Conservation (phyloP, 2,113 vertebrate genomes). For the Trematocara unimaculatum region DNA sequence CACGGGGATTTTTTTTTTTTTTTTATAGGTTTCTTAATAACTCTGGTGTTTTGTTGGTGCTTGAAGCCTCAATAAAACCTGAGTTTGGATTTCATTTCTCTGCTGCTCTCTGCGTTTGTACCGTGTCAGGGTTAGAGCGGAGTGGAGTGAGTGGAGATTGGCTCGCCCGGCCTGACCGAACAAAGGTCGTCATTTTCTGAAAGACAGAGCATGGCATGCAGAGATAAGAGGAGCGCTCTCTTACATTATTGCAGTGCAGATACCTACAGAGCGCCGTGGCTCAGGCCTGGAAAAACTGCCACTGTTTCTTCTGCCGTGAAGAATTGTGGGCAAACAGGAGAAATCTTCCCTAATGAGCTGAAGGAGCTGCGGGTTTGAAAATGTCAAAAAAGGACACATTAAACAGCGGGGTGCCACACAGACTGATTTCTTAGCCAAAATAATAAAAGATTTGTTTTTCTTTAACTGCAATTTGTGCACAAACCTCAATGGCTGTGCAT, state of each 20-base stretch:
- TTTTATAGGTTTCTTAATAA: background rate
- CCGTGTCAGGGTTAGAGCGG: background rate
- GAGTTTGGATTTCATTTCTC: conserved; percentile 1
- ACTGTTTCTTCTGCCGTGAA: background rate
- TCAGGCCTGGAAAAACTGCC: background rate
- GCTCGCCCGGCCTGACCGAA: conserved; percentile 18
- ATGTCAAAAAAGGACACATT: background rate
- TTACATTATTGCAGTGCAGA: conserved; percentile 27
- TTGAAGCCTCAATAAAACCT: background rate
- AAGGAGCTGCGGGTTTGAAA: conserved; percentile 27
- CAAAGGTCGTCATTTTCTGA: conserved; percentile 54
- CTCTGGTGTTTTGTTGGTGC: background rate
- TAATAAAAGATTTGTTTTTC: conserved; percentile 13
- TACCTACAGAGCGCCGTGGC: conserved; percentile 10
- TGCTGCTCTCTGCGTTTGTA: background rate
- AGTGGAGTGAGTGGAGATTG: background rate
- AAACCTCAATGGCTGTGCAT: conserved; percentile 2
- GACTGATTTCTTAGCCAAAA: conserved; percentile 23
- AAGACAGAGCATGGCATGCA: conserved; percentile 32
- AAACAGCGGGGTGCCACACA: conserved; percentile 27
- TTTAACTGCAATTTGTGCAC: conserved; percentile 18
- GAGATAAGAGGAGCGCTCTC: conserved; percentile 48
- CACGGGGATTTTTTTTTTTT: background rate
- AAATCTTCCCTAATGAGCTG: conserved; percentile 9
- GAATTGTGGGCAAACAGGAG: conserved; percentile 17